These are phyloP conservation scores for Carpatolechia fugitivella DNA, from an alignment of 2,888 invertebrate species.

Conservation along the genomic window DNA sequence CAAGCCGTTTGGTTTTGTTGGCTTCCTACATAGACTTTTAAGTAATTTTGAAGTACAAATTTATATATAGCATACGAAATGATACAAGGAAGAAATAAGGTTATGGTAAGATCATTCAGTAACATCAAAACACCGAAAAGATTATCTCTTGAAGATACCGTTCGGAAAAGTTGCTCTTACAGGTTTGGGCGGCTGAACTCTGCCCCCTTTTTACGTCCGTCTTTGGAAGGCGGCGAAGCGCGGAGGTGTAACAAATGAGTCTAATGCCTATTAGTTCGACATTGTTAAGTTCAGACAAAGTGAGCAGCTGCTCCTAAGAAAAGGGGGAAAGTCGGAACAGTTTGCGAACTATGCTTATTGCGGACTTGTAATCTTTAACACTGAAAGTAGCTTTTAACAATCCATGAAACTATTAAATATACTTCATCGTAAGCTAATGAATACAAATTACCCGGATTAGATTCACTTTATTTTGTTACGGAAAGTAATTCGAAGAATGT, in stretches of 20 bases:
- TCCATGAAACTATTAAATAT: not conserved
- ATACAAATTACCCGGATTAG: too few species aligned
- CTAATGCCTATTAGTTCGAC: conserved; percentile 71
- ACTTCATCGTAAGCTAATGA: not conserved
- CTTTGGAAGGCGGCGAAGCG: conserved; percentile 63
- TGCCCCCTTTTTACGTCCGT: conserved; percentile 54
- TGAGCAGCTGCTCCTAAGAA: conserved; percentile 53
- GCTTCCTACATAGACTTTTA: not conserved
- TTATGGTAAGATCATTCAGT: not conserved
- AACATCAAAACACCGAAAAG: not conserved
- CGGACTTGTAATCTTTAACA: conserved; percentile 19
- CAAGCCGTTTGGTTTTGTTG: not conserved
- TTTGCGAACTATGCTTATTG: conserved; percentile 28
- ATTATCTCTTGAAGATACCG: not conserved
- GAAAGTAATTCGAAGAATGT: not conserved
- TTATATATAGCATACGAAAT: too few species aligned
- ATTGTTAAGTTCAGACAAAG: conserved; percentile 70
- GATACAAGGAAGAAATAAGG: too few species aligned
- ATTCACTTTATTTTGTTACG: not conserved
- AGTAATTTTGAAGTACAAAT: too few species aligned
- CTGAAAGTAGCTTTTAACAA: conserved; percentile 10
- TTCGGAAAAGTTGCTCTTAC: not conserved
- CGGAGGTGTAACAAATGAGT: conserved; percentile 69
- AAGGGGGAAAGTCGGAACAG: conserved; percentile 49
- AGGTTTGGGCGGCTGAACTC: conserved; percentile 35